Base-by-base conservation (phyloP, 2,888 invertebrate species). In the Amphipyra berbera region DNA sequence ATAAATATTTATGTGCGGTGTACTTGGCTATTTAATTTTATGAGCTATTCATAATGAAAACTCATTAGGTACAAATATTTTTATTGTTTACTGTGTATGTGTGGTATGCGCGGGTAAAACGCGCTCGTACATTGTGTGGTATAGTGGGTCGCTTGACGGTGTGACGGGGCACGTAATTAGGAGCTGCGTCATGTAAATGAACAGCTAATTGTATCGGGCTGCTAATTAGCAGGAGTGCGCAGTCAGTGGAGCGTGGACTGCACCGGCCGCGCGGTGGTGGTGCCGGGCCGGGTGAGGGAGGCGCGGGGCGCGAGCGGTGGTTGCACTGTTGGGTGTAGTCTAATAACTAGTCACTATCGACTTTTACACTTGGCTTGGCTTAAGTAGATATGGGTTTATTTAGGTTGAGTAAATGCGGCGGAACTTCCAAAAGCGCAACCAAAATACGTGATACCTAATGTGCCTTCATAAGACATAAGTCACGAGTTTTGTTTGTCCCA, bases 31-130 rank as follows among this genome's bases (percentile, higher is more conserved):
- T 71, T 66, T 62, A 45, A 64, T 63, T 74, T 75, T 63, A 69
- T 68, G 67, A 68, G 69, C 52, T 60, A 79, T 75, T 78, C 69
- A 78, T 78, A 73, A 80, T 75, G 58, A 46, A 68, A 78, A 67
- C 78, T 79, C 81, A 80, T 79, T 79, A 80, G 53, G 53, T 45
- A 61, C 54, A 76, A 76, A 73, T 64, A 79, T 76, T 68, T 78
- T 64, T 59, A 80, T 73, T 70, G 70, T 75, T 59, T 21, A 33
- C 55, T 55, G 42, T 60, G 75, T 56, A 79, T 78, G 72, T 56
- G 52, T 60, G 68, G 70, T 64, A 73, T 76, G 62, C 40, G 62
- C 30, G 46, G 58, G 66, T 70, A 64, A 61, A 59, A 58, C 68
- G 56, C 55, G 64, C 45, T 41, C 46, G 14, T 40, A 59, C 57